These are phyloP conservation scores for Columba livia DNA, from an alignment of 2,113 vertebrate species.

Conservation along the genomic window DNA sequence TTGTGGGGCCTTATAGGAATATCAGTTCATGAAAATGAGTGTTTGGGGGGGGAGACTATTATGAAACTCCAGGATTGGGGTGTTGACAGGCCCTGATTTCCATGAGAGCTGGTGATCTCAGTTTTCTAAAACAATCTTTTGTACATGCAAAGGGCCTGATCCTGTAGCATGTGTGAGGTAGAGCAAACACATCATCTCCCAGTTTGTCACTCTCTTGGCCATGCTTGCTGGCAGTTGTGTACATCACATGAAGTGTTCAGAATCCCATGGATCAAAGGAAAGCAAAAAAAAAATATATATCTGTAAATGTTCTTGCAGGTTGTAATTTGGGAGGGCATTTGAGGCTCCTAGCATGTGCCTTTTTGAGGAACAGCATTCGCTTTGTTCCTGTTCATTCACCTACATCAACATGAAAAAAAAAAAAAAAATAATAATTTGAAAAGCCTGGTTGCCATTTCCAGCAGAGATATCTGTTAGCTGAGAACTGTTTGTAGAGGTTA, in stretches of 20 bases:
- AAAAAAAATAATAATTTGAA: neutral
- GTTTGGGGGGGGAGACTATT: neutral
- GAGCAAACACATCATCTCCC: neutral
- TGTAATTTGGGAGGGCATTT: constrained; percentile 1
- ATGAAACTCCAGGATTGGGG: neutral
- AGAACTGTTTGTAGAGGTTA: constrained; percentile 70
- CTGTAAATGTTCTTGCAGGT: neutral
- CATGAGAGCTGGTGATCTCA: neutral
- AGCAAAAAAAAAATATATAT: neutral
- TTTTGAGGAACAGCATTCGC: neutral
- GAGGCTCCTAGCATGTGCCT: constrained; percentile 15
- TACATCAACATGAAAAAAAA: neutral
- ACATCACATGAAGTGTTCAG: neutral
- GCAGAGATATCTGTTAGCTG: constrained; percentile 45
- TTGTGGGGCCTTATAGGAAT: neutral
- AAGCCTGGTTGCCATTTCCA: constrained; percentile 52
- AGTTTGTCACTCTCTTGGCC: neutral
- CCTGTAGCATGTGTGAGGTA: neutral
- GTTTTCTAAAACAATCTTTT: neutral
- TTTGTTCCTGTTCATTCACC: constrained; percentile 20
- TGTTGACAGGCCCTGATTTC: neutral
- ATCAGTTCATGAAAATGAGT: neutral
- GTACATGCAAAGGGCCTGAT: accelerated
- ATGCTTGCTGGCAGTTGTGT: neutral
- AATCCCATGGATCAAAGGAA: neutral